Conservation (phyloP, 2,888 invertebrate species). For the Cantharis lateralis region DNA sequence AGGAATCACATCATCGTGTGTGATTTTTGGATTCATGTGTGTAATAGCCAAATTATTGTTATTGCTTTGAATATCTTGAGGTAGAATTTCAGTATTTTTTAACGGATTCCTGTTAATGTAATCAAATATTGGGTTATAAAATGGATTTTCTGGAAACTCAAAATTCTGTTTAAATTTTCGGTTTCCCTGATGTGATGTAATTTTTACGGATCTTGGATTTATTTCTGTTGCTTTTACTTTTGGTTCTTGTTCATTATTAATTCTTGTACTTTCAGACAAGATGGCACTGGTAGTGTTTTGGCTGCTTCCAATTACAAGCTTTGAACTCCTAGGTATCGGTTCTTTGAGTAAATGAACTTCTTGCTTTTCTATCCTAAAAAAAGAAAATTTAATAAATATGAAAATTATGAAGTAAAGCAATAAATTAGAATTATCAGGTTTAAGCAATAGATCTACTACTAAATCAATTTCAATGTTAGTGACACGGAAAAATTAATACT, state of each 20-base stretch:
- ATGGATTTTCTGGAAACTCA: conserved; percentile 42
- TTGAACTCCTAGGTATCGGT: not conserved
- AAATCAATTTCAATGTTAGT: not conserved
- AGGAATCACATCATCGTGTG: conserved; percentile 42
- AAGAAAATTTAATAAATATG: conserved; percentile 2
- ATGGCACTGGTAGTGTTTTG: conserved; percentile 54
- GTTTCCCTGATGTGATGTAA: not conserved
- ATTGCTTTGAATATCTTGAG: not conserved
- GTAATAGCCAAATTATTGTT: not conserved
- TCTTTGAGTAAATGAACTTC: conserved; percentile 37
- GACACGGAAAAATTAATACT: not conserved
- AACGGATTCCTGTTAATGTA: conserved; percentile 40
- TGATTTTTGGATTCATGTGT: conserved; percentile 33
- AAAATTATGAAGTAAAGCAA: not conserved
- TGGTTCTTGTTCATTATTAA: conserved; percentile 59
- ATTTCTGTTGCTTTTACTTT: conserved; percentile 1
- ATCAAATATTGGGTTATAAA: conserved; percentile 48
- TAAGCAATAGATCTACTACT: not conserved
- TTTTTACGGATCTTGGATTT: not conserved
- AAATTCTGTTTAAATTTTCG: conserved; percentile 31
- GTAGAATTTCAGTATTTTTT: conserved; percentile 3
- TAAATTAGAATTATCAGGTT: not conserved
- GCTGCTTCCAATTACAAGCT: conserved; percentile 2
- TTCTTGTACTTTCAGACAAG: conserved; percentile 60
- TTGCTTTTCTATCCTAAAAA: conserved; percentile 47